Conservation (phyloP, 2,113 vertebrate genomes). For the Tympanuchus pallidicinctus region DNA sequence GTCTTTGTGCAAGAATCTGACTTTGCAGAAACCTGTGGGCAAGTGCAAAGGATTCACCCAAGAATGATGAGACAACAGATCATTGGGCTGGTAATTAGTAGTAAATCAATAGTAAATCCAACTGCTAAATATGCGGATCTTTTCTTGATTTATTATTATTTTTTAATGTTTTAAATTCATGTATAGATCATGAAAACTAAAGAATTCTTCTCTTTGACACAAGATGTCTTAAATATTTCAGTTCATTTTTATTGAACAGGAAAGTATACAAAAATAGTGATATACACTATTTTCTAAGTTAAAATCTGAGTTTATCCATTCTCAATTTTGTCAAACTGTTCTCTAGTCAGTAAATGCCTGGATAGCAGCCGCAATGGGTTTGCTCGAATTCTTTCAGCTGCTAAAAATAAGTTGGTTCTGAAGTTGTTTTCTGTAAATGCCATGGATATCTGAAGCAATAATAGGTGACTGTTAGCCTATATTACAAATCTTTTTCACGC, state of each 20-base stretch:
- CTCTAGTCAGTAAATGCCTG: background rate
- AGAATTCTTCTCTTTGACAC: background rate
- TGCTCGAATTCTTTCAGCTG: conserved; percentile 42
- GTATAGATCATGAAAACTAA: conserved; percentile 22
- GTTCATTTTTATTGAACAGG: conserved; percentile 11
- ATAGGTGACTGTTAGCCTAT: conserved; percentile 31
- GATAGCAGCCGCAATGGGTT: conserved; percentile 7
- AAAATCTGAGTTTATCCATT: conserved; percentile 9
- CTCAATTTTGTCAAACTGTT: conserved; percentile 37
- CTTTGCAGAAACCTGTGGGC: background rate
- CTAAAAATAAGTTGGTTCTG: conserved; percentile 62
- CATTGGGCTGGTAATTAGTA: conserved; percentile 40
- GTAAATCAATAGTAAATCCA: background rate
- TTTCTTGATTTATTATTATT: background rate
- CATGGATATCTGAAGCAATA: conserved; percentile 23
- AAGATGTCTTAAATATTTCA: conserved; percentile 5
- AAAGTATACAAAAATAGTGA: conserved; percentile 17
- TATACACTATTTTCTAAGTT: conserved; percentile 28
- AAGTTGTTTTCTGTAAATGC: conserved; percentile 36
- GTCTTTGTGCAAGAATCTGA: background rate
- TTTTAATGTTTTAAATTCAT: conserved; percentile 27
- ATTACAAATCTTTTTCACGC: background rate
- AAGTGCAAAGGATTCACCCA: background rate
- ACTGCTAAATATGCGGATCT: background rate
- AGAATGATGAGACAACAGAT: background rate